phyloP scores from a whole-genome alignment of 1,140 invertebrate genomes.

The Ceratosolen solmsi region DNA sequence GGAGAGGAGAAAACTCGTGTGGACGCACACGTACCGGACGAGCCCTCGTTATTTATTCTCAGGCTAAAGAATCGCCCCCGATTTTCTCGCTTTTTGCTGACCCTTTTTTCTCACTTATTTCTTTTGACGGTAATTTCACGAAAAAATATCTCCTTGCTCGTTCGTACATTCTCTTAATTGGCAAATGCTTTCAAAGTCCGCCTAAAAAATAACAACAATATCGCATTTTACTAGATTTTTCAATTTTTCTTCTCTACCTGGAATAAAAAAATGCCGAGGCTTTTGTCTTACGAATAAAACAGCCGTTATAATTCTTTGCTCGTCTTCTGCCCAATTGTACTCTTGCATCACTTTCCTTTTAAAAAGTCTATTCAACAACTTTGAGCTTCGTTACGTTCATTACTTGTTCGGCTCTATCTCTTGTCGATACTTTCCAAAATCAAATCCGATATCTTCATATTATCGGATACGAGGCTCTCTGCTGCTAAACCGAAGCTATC shows the following conservation, averaged over 20 bases:
- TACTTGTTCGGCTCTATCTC: too few relatives aligned
- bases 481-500: too few relatives aligned
- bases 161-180: constrained; percentile 26
- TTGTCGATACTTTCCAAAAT: too few relatives aligned
- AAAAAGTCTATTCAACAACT: background rate
- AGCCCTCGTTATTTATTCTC: constrained; percentile 67
- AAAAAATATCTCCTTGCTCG: constrained; percentile 34
- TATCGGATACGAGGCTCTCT: too few relatives aligned
- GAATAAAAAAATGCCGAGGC: background rate
- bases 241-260: background rate
- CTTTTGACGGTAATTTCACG: constrained; percentile 45
- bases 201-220: constrained; percentile 10
- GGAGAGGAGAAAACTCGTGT: constrained; percentile 36
- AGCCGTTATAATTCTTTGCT: background rate
- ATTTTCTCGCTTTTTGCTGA: constrained; percentile 46
- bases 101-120: constrained; percentile 45
- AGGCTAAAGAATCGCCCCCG: constrained; percentile 63
- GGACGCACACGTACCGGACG: constrained; percentile 60
- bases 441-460: too few relatives aligned
- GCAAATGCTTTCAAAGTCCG: constrained; percentile 20
- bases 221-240: background rate
- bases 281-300: background rate
- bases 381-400: background rate
- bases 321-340: background rate
- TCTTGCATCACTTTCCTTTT: background rate